Evolutionary conservation across 2,888 invertebrate genomes (phyloP).

Genomic region (Miltochrista miniata): DNA sequence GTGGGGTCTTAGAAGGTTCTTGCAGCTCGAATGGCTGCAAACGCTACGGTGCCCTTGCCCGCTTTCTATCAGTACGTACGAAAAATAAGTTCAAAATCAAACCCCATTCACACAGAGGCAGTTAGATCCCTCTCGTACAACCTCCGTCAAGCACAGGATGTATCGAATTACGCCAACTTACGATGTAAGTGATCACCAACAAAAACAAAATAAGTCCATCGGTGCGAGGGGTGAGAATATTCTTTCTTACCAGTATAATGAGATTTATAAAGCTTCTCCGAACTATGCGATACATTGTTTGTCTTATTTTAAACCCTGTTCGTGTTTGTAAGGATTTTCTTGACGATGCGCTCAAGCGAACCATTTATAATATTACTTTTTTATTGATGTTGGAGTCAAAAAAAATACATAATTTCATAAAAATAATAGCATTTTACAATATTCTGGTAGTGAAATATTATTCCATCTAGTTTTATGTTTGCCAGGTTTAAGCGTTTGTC

Average conservation of each 20-base stretch:
- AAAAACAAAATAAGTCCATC: constrained; percentile 60
- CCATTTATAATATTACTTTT: not conserved
- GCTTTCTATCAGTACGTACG: not conserved
- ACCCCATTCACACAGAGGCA: constrained; percentile 16
- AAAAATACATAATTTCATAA: too few species aligned
- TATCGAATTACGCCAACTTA: constrained; percentile 76
- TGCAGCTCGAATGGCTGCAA: too few species aligned
- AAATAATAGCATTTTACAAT: too few species aligned
- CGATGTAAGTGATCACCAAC: constrained; percentile 76
- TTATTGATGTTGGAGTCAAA: too few species aligned
- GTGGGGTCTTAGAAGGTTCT: too few species aligned
- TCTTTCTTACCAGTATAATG: constrained; percentile 66
- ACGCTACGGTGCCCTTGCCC: too few species aligned
- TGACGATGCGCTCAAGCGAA: constrained; percentile 1
- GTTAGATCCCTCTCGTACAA: constrained; percentile 37
- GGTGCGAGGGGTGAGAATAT: constrained; percentile 72
- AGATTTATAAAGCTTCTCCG: constrained; percentile 77
- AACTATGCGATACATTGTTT: constrained; percentile 51
- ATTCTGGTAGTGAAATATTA: too few species aligned
- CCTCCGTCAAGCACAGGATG: constrained; percentile 71
- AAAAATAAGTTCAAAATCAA: not conserved
- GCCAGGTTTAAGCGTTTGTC: too few species aligned
- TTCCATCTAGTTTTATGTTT: too few species aligned
- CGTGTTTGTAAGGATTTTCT: constrained; percentile 23
- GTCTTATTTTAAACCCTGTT: constrained; percentile 31